These are phyloP conservation scores for Hesperophylax magnus DNA, from an alignment of 1,140 invertebrate species.

Conservation along the genomic window DNA sequence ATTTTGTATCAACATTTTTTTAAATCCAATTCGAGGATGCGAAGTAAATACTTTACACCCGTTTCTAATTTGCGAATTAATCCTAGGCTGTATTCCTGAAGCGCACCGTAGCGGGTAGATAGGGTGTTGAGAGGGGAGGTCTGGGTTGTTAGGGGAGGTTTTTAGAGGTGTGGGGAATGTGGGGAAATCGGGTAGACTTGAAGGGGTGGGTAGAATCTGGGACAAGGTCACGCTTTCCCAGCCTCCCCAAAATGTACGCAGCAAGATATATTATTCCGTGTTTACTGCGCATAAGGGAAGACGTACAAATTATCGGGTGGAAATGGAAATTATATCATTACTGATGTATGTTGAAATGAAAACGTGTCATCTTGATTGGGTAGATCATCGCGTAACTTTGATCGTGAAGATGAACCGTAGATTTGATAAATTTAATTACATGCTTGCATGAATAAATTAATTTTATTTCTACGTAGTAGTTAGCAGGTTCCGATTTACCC, in stretches of 20 bases:
- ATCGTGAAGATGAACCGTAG: too few species aligned
- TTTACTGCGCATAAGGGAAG: conserved; percentile 13
- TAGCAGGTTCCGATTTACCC: too few species aligned
- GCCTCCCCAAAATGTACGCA: background rate
- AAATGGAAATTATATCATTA: conserved; percentile 13
- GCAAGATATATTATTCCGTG: background rate
- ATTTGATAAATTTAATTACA: too few species aligned
- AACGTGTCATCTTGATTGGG: too few species aligned
- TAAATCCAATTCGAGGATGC: too few species aligned
- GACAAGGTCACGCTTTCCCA: background rate
- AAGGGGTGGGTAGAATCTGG: background rate
- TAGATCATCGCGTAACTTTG: too few species aligned
- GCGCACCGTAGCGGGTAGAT: background rate
- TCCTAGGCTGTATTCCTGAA: background rate
- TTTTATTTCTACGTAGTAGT: too few species aligned
- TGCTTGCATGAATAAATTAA: too few species aligned
- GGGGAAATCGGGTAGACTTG: background rate
- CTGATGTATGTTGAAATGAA: too few species aligned
- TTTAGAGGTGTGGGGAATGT: background rate
- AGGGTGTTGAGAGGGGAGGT: too few species aligned
- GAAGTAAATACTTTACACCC: background rate
- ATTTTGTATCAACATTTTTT: too few species aligned
- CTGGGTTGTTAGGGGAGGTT: background rate
- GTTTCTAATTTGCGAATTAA: conserved; percentile 8
- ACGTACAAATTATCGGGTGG: background rate